Conservation (phyloP, 2,888 invertebrate species). For the Pimpla rufipes region DNA sequence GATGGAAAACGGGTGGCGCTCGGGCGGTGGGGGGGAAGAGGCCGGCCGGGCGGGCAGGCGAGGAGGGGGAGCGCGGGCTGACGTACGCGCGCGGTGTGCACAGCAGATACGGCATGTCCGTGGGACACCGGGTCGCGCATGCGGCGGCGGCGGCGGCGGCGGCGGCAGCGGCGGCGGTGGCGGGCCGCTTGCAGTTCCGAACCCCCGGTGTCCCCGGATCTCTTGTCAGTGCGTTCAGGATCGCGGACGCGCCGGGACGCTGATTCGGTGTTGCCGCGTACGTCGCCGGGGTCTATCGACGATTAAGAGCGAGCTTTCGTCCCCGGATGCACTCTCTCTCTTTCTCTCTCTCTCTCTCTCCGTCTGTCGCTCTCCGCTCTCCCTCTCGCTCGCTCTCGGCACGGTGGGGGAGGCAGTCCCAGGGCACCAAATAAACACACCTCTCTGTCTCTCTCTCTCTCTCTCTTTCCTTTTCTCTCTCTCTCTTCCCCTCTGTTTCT, state of each 20-base stretch:
- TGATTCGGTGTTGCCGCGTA: slow-evolving; percentile 27
- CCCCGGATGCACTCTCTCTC: slow-evolving; percentile 22
- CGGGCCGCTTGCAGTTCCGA: slow-evolving; percentile 73
- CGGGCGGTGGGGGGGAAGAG: neutral
- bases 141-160: slow-evolving; percentile 67
- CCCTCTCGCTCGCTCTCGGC: neutral
- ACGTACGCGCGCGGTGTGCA: slow-evolving; percentile 31
- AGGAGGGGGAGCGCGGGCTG: slow-evolving; percentile 23
- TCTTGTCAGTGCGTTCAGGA: slow-evolving; percentile 80
- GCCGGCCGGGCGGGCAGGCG: neutral
- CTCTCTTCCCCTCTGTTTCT: neutral
- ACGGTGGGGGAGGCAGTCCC: too few species aligned
- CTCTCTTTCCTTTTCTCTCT: neutral
- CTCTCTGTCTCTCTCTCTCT: neutral
- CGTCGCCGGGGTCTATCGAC: slow-evolving; percentile 38
- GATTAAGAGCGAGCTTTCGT: slow-evolving; percentile 36
- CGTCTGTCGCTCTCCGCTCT: neutral
- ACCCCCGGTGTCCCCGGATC: slow-evolving; percentile 81
- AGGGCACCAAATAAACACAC: too few species aligned
- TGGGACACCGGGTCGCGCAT: slow-evolving; percentile 75
- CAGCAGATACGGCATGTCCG: slow-evolving; percentile 52
- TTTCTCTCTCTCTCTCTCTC: slow-evolving; percentile 23
- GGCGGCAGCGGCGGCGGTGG: neutral
- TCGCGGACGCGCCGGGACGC: slow-evolving; percentile 78
- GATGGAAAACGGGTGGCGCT: neutral